Evolutionary conservation across 1,140 invertebrate genomes (phyloP).

Genomic region (Drosophila persimilis): DNA sequence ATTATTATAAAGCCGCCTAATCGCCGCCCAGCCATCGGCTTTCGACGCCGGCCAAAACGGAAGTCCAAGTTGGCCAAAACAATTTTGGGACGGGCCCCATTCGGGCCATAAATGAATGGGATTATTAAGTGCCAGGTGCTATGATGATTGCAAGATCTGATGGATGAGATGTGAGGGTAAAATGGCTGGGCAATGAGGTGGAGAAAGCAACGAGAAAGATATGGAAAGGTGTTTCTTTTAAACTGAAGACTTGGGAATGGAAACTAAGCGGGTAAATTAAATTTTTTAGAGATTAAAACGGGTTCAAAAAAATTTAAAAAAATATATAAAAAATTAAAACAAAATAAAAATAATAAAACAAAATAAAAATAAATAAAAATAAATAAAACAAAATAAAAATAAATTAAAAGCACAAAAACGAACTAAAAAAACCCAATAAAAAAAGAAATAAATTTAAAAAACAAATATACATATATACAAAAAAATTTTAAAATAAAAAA

Average conservation of each 20-base stretch:
- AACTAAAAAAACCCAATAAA: no score
- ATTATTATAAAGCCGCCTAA: slow-evolving; percentile 70
- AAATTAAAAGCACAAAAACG: no score
- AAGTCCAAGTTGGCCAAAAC: slow-evolving; percentile 53
- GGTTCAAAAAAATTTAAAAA: no score
- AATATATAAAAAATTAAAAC: no score
- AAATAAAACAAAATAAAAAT: no score
- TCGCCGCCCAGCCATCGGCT: slow-evolving; percentile 52
- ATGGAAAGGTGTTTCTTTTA: background rate
- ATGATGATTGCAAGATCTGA: slow-evolving; percentile 28
- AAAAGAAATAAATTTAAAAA: no score
- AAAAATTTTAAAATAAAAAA: no score
- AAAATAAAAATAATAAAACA: no score
- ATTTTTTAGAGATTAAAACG: no score
- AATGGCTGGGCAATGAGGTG: slow-evolving; percentile 14
- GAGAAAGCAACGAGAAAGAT: slow-evolving; percentile 4
- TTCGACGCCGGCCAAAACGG: slow-evolving; percentile 39
- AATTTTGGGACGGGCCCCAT: slow-evolving; percentile 31
- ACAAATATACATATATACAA: no score
- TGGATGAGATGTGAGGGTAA: slow-evolving; percentile 10
- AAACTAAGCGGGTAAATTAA: no score
- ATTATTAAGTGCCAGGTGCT: slow-evolving; percentile 55
- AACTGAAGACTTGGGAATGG: background rate
- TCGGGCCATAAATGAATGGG: slow-evolving; percentile 19
- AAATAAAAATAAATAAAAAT: no score